Evolutionary conservation across 2,888 invertebrate species (phyloP).

Genomic region (Pterostichus madidus): DNA sequence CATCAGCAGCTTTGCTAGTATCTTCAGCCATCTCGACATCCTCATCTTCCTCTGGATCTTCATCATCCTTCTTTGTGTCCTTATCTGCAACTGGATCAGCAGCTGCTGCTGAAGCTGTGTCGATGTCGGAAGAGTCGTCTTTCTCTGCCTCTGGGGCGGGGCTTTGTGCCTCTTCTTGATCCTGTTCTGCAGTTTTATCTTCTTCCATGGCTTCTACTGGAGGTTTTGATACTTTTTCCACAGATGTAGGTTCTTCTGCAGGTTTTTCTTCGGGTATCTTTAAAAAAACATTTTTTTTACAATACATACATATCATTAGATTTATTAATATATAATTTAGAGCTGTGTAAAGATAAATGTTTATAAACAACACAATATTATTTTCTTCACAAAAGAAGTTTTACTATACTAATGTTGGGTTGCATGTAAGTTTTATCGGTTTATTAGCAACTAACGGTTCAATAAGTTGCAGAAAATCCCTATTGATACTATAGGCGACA

Average conservation of each 20-base stretch:
- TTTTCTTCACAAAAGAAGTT: too few species aligned
- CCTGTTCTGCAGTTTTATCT: constrained; percentile 68
- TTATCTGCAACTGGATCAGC: constrained; percentile 60
- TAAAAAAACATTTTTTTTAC: background rate
- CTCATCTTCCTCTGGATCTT: constrained; percentile 73
- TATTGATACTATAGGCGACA: too few species aligned
- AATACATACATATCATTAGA: too few species aligned
- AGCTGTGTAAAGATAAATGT: too few species aligned
- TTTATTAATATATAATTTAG: too few species aligned
- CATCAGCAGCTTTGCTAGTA: constrained; percentile 23
- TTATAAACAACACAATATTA: too few species aligned
- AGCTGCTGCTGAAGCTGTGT: constrained; percentile 57
- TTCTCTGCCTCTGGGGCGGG: constrained; percentile 67
- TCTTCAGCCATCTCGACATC: constrained; percentile 67
- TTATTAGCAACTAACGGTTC: too few species aligned
- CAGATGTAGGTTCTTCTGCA: background rate
- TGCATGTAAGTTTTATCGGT: too few species aligned
- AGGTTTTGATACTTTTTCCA: constrained; percentile 66
- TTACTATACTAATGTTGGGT: too few species aligned
- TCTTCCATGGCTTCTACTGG: constrained; percentile 68
- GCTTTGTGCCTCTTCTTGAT: constrained; percentile 41
- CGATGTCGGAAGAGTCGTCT: constrained; percentile 63
- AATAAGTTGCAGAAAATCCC: too few species aligned
- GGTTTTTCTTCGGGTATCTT: background rate
- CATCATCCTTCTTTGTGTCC: constrained; percentile 68